phyloP scores from a whole-genome alignment of 2,888 invertebrate species.

The Pseudococcus longispinus region DNA sequence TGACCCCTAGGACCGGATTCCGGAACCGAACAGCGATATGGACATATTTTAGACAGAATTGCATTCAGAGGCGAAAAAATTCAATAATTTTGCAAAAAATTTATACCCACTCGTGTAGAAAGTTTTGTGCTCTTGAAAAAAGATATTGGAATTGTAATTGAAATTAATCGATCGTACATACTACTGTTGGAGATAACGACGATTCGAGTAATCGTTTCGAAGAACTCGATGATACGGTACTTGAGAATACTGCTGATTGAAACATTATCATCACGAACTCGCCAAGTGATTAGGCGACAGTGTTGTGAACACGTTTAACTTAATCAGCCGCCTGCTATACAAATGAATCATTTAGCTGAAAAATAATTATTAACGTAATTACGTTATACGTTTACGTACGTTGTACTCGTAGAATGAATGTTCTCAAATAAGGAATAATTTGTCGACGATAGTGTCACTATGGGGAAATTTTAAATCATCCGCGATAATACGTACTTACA shows the following conservation, averaged over 20 bases:
- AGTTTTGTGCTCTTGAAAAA: background rate
- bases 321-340: background rate
- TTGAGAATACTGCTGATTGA: background rate
- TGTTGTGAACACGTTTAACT: background rate
- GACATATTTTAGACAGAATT: background rate
- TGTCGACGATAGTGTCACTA: too few relatives aligned
- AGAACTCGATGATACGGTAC: slow-evolving; percentile 6
- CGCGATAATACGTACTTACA: too few relatives aligned
- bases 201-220: background rate
- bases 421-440: background rate
- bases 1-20: background rate
- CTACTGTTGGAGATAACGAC: background rate
- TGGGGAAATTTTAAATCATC: too few relatives aligned
- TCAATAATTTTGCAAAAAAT: background rate
- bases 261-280: slow-evolving; percentile 22
- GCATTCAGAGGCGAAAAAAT: background rate
- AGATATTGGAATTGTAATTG: background rate
- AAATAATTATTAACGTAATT: background rate
- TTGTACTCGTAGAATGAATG: background rate
- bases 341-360: background rate
- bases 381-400: background rate
- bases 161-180: background rate
- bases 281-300: background rate
- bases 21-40: background rate
- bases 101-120: background rate